Percentiles rank a stretch among this genome's conserved stretches.
These are phyloP conservation scores for Euphydryas editha DNA, from an alignment of 2,888 invertebrate species.

Conservation along the genomic window DNA sequence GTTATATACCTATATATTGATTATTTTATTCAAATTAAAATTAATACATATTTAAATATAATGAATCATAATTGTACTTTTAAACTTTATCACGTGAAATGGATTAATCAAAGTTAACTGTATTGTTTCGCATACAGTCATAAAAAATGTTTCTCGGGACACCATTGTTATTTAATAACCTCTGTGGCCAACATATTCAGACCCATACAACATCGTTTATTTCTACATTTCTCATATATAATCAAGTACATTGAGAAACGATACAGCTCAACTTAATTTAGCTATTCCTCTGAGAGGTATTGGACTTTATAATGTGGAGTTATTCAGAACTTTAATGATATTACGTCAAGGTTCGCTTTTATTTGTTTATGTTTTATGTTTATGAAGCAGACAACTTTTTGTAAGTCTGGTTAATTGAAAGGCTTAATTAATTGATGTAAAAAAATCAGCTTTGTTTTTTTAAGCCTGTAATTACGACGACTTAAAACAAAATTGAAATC, in stretches of 20 bases:
- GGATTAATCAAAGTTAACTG: no score
- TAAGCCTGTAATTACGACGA: not conserved
- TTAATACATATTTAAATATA: no score
- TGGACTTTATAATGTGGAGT: constrained; percentile 1
- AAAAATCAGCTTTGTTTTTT: not conserved
- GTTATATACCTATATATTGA: no score
- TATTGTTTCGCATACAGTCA: not conserved
- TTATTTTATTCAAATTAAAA: no score
- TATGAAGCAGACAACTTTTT: not conserved
- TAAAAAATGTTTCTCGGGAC: constrained; percentile 26
- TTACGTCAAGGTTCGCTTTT: not conserved
- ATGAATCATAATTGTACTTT: no score
- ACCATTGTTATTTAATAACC: constrained; percentile 14
- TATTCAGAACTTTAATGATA: not conserved
- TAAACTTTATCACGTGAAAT: no score
- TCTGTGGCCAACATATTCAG: constrained; percentile 10
- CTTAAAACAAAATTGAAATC: not conserved
- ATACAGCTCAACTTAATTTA: constrained; percentile 25
- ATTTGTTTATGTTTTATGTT: not conserved
- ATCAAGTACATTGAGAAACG: constrained; percentile 6
- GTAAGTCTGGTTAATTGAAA: not conserved
- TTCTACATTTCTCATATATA: constrained; percentile 18
- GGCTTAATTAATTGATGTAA: not conserved
- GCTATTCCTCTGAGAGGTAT: constrained; percentile 22
- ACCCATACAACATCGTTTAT: constrained; percentile 18